These are phyloP conservation scores for Lathronympha strigana DNA, from an alignment of 2,888 invertebrate species.

Conservation along the genomic window DNA sequence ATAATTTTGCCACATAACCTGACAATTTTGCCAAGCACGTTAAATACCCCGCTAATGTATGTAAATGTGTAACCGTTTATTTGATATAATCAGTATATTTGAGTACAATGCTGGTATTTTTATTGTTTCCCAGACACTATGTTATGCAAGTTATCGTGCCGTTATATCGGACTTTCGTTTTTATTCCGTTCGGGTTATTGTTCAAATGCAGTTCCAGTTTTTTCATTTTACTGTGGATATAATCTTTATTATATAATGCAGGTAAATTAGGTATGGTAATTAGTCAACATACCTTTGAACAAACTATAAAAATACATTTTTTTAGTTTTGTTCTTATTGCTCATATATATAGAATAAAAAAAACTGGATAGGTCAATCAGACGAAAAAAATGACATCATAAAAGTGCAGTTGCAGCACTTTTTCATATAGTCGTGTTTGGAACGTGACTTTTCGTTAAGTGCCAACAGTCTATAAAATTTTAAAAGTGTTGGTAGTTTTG, in stretches of 20 bases:
- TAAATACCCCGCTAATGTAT: slow-evolving; percentile 30
- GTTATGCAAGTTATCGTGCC: slow-evolving; percentile 34
- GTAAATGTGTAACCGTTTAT: slow-evolving; percentile 31
- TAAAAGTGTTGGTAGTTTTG: too few relatives aligned
- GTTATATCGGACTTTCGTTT: slow-evolving; percentile 40
- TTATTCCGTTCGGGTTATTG: slow-evolving; percentile 32
- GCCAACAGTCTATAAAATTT: too few relatives aligned
- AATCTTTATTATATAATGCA: neutral
- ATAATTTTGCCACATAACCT: neutral
- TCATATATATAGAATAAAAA: too few relatives aligned
- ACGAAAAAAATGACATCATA: too few relatives aligned
- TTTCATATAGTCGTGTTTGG: too few relatives aligned
- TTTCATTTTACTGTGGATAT: neutral
- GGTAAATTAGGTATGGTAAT: too few relatives aligned
- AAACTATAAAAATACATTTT: too few relatives aligned
- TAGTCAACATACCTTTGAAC: too few relatives aligned
- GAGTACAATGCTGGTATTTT: slow-evolving; percentile 39
- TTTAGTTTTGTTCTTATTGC: too few relatives aligned
- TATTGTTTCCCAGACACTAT: slow-evolving; percentile 41
- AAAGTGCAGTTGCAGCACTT: too few relatives aligned
- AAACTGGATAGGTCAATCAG: too few relatives aligned
- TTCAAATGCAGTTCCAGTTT: slow-evolving; percentile 16
- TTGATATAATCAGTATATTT: slow-evolving; percentile 29
- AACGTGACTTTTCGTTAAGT: too few relatives aligned
- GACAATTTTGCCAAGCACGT: slow-evolving; percentile 7